Conservation (phyloP, 1,140 invertebrate species). For the Macrocentrus cingulum region DNA sequence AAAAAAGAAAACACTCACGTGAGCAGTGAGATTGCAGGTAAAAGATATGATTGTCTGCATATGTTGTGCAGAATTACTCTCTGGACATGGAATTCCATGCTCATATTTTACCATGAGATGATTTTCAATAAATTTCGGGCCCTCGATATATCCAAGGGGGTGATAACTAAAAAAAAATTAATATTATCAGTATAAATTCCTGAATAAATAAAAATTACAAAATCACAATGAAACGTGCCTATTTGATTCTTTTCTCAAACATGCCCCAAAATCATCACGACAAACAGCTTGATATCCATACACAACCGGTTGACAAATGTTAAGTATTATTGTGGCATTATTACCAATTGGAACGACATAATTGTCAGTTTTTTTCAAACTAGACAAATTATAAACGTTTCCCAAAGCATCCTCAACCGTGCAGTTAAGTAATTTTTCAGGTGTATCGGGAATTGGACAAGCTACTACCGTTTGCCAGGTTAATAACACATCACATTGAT, state of each 20-base stretch:
- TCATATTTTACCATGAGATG: conserved; percentile 42
- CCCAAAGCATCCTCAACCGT: conserved; percentile 31
- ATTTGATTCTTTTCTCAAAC: conserved; percentile 31
- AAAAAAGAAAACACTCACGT: conserved; percentile 33
- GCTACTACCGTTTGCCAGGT: conserved; percentile 37
- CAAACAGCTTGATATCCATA: conserved; percentile 38
- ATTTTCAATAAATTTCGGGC: conserved; percentile 31
- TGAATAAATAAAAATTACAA: conserved; percentile 2
- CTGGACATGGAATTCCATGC: conserved; percentile 35
- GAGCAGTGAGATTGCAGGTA: conserved; percentile 43
- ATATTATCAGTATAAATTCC: background rate
- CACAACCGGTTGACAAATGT: conserved; percentile 51
- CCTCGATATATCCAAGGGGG: conserved; percentile 39
- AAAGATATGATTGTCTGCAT: conserved; percentile 44
- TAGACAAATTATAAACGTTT: conserved; percentile 42
- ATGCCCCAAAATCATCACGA: conserved; percentile 34
- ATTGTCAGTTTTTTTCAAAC: conserved; percentile 44
- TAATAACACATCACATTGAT: conserved; percentile 37
- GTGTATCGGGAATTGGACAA: conserved; percentile 25
- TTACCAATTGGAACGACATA: conserved; percentile 38
- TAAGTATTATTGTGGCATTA: conserved; percentile 41
- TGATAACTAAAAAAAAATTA: conserved; percentile 31
- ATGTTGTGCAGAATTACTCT: background rate
- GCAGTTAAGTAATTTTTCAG: conserved; percentile 36
- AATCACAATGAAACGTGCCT: conserved; percentile 10